phyloP scores from a whole-genome alignment of 2,113 vertebrate species.

The Cichladusa arquata region DNA sequence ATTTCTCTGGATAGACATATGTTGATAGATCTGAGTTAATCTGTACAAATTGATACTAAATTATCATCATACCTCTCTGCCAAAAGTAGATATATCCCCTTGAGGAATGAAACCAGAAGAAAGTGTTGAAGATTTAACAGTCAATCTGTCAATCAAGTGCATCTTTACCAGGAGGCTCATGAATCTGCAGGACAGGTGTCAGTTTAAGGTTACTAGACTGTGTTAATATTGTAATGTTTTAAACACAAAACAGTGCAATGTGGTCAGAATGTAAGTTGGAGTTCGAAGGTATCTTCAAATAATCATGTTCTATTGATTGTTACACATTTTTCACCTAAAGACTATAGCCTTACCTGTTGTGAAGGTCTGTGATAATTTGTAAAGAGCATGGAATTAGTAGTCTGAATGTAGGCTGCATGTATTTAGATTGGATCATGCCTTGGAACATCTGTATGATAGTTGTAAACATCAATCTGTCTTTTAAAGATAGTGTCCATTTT shows the following conservation, averaged over 20 bases:
- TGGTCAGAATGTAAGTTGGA: neutral
- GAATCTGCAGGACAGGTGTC: neutral
- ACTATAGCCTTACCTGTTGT: neutral
- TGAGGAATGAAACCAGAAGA: neutral
- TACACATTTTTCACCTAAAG: neutral
- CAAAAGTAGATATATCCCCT: neutral
- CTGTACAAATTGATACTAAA: neutral
- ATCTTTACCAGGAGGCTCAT: neutral
- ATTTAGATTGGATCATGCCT: neutral
- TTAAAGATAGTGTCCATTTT: neutral
- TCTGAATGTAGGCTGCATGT: neutral
- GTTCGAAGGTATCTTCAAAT: neutral
- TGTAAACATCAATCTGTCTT: neutral
- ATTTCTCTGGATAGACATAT: neutral
- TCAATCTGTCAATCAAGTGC: neutral
- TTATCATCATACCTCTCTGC: neutral
- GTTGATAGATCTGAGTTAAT: neutral
- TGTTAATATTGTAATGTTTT: neutral
- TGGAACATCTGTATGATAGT: neutral
- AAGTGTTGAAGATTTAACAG: neutral
- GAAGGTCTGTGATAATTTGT: neutral
- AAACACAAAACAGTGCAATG: neutral
- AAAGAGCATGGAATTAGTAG: neutral
- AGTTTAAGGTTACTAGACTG: neutral
- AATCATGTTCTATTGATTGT: neutral